Evolutionary conservation across 1,140 invertebrate genomes (phyloP).

Genomic region (Holotrichia oblita): DNA sequence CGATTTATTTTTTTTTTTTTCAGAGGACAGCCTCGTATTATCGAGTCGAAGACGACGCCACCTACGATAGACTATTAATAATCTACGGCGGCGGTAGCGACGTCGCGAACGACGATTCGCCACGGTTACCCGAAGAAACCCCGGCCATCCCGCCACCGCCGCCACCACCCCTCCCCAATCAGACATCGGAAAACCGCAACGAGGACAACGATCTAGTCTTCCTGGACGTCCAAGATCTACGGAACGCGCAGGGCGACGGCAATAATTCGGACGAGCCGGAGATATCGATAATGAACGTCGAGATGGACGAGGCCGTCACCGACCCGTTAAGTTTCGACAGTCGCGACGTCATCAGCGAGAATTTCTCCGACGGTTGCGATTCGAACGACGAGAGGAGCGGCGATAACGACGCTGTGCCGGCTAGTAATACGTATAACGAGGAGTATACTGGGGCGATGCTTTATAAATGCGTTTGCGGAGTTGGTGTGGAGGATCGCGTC

Average conservation of each 20-base stretch:
- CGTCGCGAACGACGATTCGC: no score
- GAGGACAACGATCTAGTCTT: neutral
- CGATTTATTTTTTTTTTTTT: no score
- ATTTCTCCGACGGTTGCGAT: neutral
- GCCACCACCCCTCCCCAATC: neutral
- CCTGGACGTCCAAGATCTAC: neutral
- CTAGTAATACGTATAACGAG: conserved; percentile 39
- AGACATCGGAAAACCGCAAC: neutral
- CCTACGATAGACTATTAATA: neutral
- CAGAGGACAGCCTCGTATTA: neutral
- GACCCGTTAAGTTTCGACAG: conserved; percentile 42
- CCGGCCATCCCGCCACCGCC: neutral
- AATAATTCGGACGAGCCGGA: neutral
- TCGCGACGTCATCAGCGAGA: neutral
- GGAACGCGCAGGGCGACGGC: neutral
- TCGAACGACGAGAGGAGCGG: conserved; percentile 43
- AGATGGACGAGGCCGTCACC: conserved; percentile 1
- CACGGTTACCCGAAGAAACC: no score
- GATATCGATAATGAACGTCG: neutral
- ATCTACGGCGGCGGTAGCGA: neutral
- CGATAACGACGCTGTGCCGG: neutral
- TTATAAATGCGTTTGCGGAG: conserved; percentile 62
- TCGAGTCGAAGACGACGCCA: neutral
- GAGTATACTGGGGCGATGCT: neutral
- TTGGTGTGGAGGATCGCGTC: conserved; percentile 54